Conservation (phyloP, 2,888 invertebrate species). For the Xanthorhoe spadicearia region DNA sequence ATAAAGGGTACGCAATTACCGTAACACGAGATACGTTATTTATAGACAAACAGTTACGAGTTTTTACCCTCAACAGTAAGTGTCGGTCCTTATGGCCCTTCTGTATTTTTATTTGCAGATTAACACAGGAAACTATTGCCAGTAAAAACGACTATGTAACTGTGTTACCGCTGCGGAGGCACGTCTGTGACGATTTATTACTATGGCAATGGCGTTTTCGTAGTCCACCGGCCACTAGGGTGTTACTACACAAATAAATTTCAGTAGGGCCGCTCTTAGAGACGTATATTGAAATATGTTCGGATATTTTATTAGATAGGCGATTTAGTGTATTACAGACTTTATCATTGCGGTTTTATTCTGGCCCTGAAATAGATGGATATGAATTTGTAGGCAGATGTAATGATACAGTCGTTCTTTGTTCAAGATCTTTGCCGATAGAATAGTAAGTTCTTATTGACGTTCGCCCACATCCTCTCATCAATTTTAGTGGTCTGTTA, state of each 20-base stretch:
- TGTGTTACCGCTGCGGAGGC: constrained; percentile 53
- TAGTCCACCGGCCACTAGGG: constrained; percentile 63
- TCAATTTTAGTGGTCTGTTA: background rate
- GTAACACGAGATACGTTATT: constrained; percentile 29
- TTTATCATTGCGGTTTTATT: constrained; percentile 45
- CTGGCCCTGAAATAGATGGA: constrained; percentile 41
- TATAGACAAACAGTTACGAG: constrained; percentile 33
- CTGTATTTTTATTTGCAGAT: constrained; percentile 55
- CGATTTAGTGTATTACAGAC: constrained; percentile 54
- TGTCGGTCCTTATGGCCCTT: constrained; percentile 42
- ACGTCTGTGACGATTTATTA: constrained; percentile 73
- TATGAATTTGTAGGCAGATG: constrained; percentile 20
- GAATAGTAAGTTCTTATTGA: background rate
- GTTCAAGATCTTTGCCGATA: constrained; percentile 1
- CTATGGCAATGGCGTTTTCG: constrained; percentile 69
- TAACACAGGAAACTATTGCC: constrained; percentile 65
- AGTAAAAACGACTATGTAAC: constrained; percentile 64
- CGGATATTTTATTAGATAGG: constrained; percentile 69
- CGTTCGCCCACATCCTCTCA: background rate
- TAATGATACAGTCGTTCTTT: constrained; percentile 22
- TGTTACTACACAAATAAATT: constrained; percentile 76
- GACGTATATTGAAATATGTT: constrained; percentile 70
- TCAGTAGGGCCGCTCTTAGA: constrained; percentile 63
- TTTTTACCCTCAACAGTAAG: constrained; percentile 41
- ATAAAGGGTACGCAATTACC: constrained; percentile 13